A percentile compares a stretch with the other conserved stretches of the same genome.
These are phyloP conservation scores for Lepisosteus osseus DNA, from an alignment of 2,113 vertebrate species.

Conservation along the genomic window DNA sequence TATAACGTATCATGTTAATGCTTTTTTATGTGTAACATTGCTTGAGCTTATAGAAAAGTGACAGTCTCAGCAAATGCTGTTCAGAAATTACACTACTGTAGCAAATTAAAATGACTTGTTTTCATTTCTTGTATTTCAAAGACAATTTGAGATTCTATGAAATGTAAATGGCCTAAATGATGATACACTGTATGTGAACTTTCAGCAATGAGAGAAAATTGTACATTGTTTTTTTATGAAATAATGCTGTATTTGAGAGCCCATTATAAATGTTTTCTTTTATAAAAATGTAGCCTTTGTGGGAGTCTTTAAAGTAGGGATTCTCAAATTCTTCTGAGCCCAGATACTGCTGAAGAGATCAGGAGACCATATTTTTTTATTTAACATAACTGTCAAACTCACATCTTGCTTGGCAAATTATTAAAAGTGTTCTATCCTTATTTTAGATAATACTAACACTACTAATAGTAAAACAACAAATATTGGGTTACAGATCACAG, in stretches of 20 bases:
- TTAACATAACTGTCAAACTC: slow-evolving; percentile 39
- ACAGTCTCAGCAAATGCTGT: slow-evolving; percentile 39
- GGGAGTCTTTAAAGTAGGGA: slow-evolving; percentile 23
- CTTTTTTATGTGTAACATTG: slow-evolving; percentile 29
- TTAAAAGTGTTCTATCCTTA: background rate
- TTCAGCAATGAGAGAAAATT: slow-evolving; percentile 34
- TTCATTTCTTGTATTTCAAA: slow-evolving; percentile 31
- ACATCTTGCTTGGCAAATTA: slow-evolving; percentile 28
- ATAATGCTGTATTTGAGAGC: slow-evolving; percentile 43
- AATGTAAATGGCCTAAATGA: slow-evolving; percentile 57
- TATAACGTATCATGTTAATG: slow-evolving; percentile 3
- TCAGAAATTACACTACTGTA: slow-evolving; percentile 35
- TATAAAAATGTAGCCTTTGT: slow-evolving; percentile 24
- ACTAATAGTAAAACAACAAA: slow-evolving; percentile 47
- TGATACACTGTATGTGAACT: slow-evolving; percentile 48
- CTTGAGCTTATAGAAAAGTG: slow-evolving; percentile 40
- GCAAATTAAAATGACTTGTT: slow-evolving; percentile 41
- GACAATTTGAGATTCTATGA: slow-evolving; percentile 42
- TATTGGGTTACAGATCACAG: slow-evolving; percentile 38
- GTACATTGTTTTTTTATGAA: slow-evolving; percentile 49
- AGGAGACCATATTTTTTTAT: slow-evolving; percentile 13
- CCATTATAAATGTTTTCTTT: slow-evolving; percentile 40
- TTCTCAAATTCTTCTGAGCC: slow-evolving; percentile 8
- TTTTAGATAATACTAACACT: slow-evolving; percentile 25
- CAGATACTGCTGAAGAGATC: slow-evolving; percentile 19